Evolutionary conservation across 2,797 vertebrate species (phyloP), one percentile per base, ranked within the genome.

Genomic region (Crypturellus tataupa): DNA sequence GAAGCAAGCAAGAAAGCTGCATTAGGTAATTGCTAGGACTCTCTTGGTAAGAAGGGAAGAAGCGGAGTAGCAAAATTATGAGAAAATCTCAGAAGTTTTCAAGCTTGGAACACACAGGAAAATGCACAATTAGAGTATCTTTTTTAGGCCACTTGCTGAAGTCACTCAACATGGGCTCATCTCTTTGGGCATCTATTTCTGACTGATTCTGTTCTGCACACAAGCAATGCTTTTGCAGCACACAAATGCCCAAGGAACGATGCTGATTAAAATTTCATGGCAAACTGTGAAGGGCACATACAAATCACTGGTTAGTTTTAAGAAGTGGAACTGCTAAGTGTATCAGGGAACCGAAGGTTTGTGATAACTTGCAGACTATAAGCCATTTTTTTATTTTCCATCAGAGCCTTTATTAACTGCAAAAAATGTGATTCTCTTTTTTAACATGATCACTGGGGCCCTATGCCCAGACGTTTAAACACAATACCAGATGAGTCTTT

Each of bases 221-320:
- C 60, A 91, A 80, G 67, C 33, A 84, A 87, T 9, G 5, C 68
- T 92, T 80, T 70, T 3, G 0, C 94, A 90, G 73, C 59, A 91
- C 10, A 14, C 85, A 67, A 93, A 93, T 31, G 1, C 80, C 76
- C 85, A 85, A 92, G 94, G 42, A 94, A 91, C 85, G 85, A 81
- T 75, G 80, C 94, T 51, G 80, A 94, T 96, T 96, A 95, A 95
- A 93, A 91, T 95, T 95, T 94, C 94, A 94, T 91, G 65, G 55
- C 85, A 86, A 94, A 94, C 85, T 84, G 91, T 79, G 90, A 96
- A 91, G 27, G 94, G 70, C 67, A 56, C 23, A 35, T 85, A 93
- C 35, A 79, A 93, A 94, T 84, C 72, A 8, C 51, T 86, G 56
- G 91, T 76, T 92, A 67, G 60, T 95, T 95, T 89, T 60, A 49